Evolutionary conservation across 2,113 vertebrate species (phyloP).

Genomic region (Apeltes quadracus): DNA sequence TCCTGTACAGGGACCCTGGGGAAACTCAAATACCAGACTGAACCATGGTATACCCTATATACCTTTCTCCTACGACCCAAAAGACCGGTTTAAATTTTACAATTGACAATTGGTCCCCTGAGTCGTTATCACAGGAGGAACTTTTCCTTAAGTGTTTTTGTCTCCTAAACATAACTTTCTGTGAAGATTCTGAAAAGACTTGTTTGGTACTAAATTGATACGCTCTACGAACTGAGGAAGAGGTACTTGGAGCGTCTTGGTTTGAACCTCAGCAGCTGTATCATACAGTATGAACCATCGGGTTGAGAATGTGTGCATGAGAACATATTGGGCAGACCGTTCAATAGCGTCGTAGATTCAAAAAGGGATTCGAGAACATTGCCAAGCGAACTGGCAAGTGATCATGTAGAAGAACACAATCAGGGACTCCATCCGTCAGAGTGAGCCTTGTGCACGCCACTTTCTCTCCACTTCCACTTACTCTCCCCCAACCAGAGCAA

Average conservation of each 20-base stretch:
- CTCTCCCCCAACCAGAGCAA: conserved; percentile 42
- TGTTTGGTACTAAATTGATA: not conserved
- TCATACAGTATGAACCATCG: not conserved
- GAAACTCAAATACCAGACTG: not conserved
- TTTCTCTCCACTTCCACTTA: conserved; percentile 37
- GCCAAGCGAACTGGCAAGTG: conserved; percentile 11
- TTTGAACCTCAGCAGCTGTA: not conserved
- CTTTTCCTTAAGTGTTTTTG: not conserved
- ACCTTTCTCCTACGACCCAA: not conserved
- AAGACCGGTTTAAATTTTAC: not conserved
- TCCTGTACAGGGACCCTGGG: not conserved
- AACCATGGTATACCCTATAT: not conserved
- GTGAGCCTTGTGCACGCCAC: conserved; percentile 20
- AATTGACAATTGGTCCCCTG: not conserved
- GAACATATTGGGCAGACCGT: not conserved
- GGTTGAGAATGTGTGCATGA: not conserved
- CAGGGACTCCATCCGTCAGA: conserved; percentile 41
- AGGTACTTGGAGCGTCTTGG: not conserved
- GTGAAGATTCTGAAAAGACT: not conserved
- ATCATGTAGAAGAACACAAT: conserved; percentile 39
- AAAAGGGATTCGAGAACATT: conserved; percentile 1
- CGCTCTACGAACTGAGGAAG: not conserved
- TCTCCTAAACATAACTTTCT: not conserved
- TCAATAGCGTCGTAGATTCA: not conserved
- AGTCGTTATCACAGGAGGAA: not conserved